Evolutionary conservation across 2,113 vertebrate species (phyloP).

Genomic region (Poicephalus meyeri): DNA sequence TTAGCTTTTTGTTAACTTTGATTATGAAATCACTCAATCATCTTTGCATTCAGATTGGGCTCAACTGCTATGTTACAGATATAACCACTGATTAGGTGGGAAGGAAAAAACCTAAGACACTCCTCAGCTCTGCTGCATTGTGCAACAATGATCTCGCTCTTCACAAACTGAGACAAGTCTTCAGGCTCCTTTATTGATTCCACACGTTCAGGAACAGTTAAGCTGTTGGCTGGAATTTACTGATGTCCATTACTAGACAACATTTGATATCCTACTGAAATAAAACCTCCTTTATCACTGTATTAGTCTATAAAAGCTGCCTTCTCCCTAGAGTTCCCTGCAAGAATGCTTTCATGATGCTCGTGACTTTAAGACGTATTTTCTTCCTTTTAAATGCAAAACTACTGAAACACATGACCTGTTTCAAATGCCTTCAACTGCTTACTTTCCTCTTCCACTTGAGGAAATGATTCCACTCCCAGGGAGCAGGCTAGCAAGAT

Average conservation of each 20-base stretch:
- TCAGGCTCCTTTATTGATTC: neutral
- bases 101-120: neutral
- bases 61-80: neutral
- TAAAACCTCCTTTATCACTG: neutral
- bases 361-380: neutral
- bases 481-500: neutral
- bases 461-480: neutral
- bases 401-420: neutral
- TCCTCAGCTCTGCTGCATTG: neutral
- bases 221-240: neutral
- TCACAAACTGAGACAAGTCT: neutral
- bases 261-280: neutral
- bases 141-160: accelerated
- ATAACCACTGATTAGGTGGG: neutral
- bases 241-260: neutral
- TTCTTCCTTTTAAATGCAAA: neutral
- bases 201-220: neutral
- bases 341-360: neutral
- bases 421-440: neutral
- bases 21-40: neutral
- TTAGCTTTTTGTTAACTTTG: neutral
- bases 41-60: neutral
- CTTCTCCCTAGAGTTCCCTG: neutral
- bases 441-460: neutral
- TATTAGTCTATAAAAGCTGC: neutral